Conservation (phyloP, 2,113 vertebrate species). For the human (Homo sapiens) region GRCh38 chr9:87733001-87733500, state of each 20-base stretch:
- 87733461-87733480: neutral
- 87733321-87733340: neutral
- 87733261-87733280: neutral
- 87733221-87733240: neutral
- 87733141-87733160: neutral
- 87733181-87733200: neutral
- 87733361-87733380: neutral
- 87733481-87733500: too few relatives aligned
- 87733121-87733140: neutral
- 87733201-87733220: neutral
- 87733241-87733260: neutral
- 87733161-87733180: neutral
- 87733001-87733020: neutral
- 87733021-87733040: too few relatives aligned
- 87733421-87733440: neutral
- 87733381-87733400: neutral
- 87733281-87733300: neutral
- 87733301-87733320: neutral
- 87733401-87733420: neutral
- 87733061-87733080: neutral
- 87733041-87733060: neutral
- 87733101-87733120: too few relatives aligned
- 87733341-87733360: neutral
- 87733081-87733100: too few relatives aligned
- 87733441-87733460: neutral